A percentile compares a stretch with the other conserved stretches of the same genome.
phyloP scores from a whole-genome alignment of 2,797 vertebrate species.

The Lycodopsis pacificus region DNA sequence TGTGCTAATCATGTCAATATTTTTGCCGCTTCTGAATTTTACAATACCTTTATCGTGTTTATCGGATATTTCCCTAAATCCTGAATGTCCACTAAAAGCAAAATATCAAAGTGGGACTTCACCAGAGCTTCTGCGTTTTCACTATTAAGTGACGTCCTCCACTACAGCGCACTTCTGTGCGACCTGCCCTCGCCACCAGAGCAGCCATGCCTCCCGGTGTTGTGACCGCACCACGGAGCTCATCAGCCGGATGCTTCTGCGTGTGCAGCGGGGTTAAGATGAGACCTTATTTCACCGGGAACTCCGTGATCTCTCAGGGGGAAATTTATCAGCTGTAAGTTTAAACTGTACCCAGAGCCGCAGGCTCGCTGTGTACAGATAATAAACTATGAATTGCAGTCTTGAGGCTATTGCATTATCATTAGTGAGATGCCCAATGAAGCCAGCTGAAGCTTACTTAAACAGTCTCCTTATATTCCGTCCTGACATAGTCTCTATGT shows the following conservation, averaged over 20 bases:
- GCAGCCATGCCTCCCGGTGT: slow-evolving; percentile 85
- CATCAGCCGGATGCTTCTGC: slow-evolving; percentile 73
- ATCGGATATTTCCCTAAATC: neutral
- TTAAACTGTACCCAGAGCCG: neutral
- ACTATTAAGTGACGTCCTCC: slow-evolving; percentile 4
- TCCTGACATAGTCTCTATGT: neutral
- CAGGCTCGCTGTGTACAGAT: neutral
- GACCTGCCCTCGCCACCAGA: slow-evolving; percentile 8
- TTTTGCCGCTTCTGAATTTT: neutral
- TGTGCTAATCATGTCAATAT: neutral
- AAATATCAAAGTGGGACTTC: neutral
- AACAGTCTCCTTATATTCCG: neutral
- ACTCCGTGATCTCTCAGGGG: slow-evolving; percentile 89
- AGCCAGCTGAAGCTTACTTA: neutral
- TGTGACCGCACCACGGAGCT: slow-evolving; percentile 76
- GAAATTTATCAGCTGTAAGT: slow-evolving; percentile 92
- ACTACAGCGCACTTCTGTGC: slow-evolving; percentile 3
- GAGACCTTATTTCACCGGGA: slow-evolving; percentile 89
- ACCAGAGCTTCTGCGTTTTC: slow-evolving; percentile 1
- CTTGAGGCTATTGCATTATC: neutral
- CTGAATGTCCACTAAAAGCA: neutral
- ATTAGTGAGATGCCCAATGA: neutral
- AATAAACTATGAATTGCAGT: neutral
- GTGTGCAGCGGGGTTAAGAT: slow-evolving; percentile 78
- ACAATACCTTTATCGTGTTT: neutral